Base-by-base conservation (phyloP, 2,113 vertebrate species). In the Grallaria varia region DNA sequence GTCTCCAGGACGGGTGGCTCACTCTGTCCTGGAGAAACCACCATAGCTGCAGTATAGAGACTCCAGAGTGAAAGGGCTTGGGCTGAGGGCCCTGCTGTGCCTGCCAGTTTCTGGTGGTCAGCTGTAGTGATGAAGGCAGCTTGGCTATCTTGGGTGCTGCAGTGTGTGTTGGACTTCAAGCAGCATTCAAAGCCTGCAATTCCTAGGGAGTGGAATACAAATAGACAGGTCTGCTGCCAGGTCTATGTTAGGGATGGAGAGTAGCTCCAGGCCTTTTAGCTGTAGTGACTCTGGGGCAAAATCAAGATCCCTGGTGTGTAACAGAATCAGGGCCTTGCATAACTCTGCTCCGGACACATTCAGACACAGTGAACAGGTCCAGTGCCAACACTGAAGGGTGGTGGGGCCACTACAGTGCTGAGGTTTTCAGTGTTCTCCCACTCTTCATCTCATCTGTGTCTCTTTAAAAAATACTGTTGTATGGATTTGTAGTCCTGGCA, bases 11-110 rank as follows among this genome's bases (percentile, higher is more conserved):
- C 2, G 14, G 19, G 19, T 4, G 3, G 33, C 69, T 55, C 21
- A 4, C 6, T 27, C 21, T 28, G 13, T 4, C 28, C 22, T 67
- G 64, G 23, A 81, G 77, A 42, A 95, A 47, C 28, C 56, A 13
- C 72, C 2, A 0, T 6, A 24, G 37, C 78, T 73, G 47, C 68
- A 64, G 67, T 2, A 6, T 0, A 1, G 56, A 56, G 30, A 35
- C 21, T 47, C 13, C 58, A 39, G 45, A 0, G 0, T 4, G 55
- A 23, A 23, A 39, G 45, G 28, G 12, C 10, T 2, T 16, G 75
- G 25, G 33, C 8, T 81, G 4, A 16, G 72, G 37, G 67, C 40
- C 81, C 4, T 28, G 67, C 55, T 62, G 8, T 31, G 45, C 27
- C 67, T 76, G 55, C 84, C 42, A 50, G 37, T 49, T 19, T 35